These are phyloP conservation scores for Probosciger aterrimus DNA, from an alignment of 2,113 vertebrate genomes.

Conservation along the genomic window DNA sequence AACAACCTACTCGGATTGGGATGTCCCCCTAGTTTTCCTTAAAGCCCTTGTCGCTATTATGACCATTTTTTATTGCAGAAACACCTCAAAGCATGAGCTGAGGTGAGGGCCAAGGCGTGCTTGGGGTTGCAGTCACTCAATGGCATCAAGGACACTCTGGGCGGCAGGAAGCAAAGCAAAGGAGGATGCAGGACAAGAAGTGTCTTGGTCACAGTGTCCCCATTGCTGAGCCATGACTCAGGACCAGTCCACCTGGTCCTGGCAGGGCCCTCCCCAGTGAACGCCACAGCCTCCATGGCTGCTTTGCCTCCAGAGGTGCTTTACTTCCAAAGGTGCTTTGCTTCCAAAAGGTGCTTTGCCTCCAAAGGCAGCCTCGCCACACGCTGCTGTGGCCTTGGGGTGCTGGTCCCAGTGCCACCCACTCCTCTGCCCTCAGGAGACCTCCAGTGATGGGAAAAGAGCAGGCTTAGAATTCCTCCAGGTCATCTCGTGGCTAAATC, in stretches of 20 bases:
- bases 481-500: neutral
- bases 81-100: neutral
- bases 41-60: neutral
- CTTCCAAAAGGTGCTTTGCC: constrained; percentile 16
- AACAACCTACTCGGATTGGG: neutral
- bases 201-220: neutral
- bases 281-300: fast-evolving
- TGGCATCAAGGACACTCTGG: fast-evolving
- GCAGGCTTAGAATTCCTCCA: neutral
- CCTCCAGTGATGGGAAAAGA: neutral
- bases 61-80: neutral
- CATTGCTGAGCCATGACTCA: fast-evolving
- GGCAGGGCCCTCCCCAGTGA: neutral
- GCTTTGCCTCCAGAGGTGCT: constrained; percentile 11
- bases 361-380: neutral
- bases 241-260: neutral
- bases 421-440: neutral
- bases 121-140: neutral
- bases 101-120: neutral
- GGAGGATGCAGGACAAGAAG: neutral
- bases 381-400: neutral
- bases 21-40: neutral
- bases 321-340: neutral
- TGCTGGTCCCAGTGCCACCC: neutral
- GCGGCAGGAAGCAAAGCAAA: neutral